Evolutionary conservation across 2,888 invertebrate species (phyloP).

Genomic region (Uloborus plumipes): DNA sequence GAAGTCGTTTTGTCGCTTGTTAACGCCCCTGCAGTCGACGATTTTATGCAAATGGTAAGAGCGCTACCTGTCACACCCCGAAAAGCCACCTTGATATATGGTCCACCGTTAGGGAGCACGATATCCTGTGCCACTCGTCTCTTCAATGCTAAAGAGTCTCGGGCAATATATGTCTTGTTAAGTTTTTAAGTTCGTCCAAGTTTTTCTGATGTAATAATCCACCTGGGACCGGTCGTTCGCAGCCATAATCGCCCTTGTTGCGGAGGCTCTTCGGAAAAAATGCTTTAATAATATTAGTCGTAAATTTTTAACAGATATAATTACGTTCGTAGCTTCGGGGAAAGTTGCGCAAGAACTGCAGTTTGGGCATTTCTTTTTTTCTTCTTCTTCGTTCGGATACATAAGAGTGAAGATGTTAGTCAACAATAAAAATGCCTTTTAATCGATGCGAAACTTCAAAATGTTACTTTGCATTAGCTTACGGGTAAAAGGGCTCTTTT

Average conservation of each 20-base stretch:
- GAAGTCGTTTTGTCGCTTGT: conserved; percentile 47
- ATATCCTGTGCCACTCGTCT: conserved; percentile 27
- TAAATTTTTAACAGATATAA: conserved; percentile 64
- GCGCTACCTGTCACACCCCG: conserved; percentile 55
- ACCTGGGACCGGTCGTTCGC: conserved; percentile 59
- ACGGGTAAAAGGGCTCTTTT: conserved; percentile 18
- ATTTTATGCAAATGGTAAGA: conserved; percentile 62
- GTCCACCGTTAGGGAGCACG: conserved; percentile 47
- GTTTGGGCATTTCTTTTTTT: conserved; percentile 34
- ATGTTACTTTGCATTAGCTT: conserved; percentile 50
- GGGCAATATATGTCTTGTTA: conserved; percentile 56
- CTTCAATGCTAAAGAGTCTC: conserved; percentile 44
- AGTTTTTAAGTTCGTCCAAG: conserved; percentile 57
- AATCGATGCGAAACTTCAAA: conserved; percentile 46
- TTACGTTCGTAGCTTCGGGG: conserved; percentile 44
- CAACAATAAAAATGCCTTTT: conserved; percentile 55
- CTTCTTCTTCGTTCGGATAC: conserved; percentile 14
- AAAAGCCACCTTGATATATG: conserved; percentile 54
- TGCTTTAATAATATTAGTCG: conserved; percentile 62
- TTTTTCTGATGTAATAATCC: conserved; percentile 57
- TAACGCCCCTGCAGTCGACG: conserved; percentile 49
- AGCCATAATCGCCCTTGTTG: conserved; percentile 60
- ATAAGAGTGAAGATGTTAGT: conserved; percentile 42
- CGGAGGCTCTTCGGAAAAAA: conserved; percentile 42
- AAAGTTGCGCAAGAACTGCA: conserved; percentile 47